These are phyloP conservation scores for Chydorus sphaericus DNA, from an alignment of 2,888 invertebrate species.

Conservation along the genomic window DNA sequence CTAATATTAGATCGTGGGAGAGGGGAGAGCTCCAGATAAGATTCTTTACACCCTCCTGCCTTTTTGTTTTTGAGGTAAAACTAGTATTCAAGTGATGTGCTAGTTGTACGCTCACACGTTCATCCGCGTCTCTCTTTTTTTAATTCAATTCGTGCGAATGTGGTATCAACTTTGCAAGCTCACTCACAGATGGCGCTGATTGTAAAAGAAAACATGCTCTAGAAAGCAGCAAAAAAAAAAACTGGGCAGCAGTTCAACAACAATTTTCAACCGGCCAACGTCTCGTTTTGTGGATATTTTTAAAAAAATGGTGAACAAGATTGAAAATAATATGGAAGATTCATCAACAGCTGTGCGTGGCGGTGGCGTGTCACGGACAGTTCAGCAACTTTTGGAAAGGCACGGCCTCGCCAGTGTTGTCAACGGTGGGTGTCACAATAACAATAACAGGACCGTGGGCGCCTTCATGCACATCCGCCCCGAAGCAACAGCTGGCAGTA, in stretches of 20 bases:
- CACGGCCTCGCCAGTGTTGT: neutral
- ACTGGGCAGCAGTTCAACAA: slow-evolving; percentile 6
- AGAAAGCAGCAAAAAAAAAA: neutral
- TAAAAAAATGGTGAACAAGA: too few species aligned
- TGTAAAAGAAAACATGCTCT: too few species aligned
- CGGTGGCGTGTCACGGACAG: neutral
- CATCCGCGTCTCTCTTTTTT: too few species aligned
- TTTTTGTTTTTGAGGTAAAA: too few species aligned
- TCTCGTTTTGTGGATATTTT: neutral
- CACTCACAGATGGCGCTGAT: too few species aligned
- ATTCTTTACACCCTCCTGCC: too few species aligned
- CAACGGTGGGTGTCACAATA: neutral
- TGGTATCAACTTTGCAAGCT: too few species aligned
- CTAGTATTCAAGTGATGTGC: too few species aligned
- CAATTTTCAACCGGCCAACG: neutral
- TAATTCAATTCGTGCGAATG: too few species aligned
- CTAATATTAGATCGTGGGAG: too few species aligned
- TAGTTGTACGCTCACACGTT: too few species aligned
- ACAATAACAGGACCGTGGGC: neutral
- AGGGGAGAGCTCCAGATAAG: too few species aligned
- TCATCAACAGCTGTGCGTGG: neutral
- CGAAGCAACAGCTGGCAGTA: neutral
- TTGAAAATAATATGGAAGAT: neutral
- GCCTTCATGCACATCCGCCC: neutral
- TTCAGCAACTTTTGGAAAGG: neutral